Conservation (phyloP, 2,797 vertebrate genomes). For the Natrix natrix region DNA sequence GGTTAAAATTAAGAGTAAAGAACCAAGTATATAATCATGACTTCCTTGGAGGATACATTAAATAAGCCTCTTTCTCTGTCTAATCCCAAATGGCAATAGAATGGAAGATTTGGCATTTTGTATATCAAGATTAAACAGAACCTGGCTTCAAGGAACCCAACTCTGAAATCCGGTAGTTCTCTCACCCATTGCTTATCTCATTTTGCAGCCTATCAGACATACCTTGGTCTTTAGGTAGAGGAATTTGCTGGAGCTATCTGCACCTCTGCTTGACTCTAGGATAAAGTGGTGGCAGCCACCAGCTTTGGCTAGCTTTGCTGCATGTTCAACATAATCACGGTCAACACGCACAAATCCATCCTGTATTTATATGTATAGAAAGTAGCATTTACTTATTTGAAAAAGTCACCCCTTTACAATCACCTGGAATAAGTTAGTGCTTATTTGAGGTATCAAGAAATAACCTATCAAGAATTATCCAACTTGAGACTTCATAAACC, state of each 20-base stretch:
- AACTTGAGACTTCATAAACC: neutral
- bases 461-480: neutral
- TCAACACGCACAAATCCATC: constrained; percentile 87
- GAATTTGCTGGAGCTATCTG: constrained; percentile 15
- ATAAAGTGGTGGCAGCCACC: constrained; percentile 87
- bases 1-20: neutral
- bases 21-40: neutral
- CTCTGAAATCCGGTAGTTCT: neutral
- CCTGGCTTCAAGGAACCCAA: too few relatives aligned
- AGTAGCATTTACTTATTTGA: neutral
- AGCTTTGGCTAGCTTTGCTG: constrained; percentile 84
- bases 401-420: neutral
- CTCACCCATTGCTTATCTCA: too few relatives aligned
- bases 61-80: neutral
- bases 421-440: neutral
- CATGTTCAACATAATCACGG: constrained; percentile 86
- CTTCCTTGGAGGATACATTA: neutral
- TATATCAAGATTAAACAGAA: neutral
- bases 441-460: neutral
- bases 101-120: neutral
- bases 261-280: constrained; percentile 70
- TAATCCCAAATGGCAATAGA: neutral
- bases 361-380: constrained; percentile 58
- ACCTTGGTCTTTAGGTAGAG: constrained; percentile 15
- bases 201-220: neutral